phyloP scores from a whole-genome alignment of 2,113 vertebrate species.

The Pavo muticus region DNA sequence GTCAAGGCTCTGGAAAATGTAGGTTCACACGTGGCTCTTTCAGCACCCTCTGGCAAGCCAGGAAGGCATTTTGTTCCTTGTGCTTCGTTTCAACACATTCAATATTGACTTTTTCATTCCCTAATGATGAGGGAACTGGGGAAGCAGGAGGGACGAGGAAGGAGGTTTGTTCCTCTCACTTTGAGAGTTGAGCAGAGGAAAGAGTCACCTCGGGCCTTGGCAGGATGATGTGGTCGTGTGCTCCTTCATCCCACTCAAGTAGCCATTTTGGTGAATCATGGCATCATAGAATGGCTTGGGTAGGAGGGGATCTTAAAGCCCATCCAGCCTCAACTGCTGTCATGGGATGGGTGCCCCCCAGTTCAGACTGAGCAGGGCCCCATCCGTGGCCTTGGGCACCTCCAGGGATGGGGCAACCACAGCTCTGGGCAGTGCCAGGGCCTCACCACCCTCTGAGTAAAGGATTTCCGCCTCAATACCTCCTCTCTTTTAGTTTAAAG shows the following conservation, averaged over 20 bases:
- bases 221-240: not conserved
- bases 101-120: conserved; percentile 17
- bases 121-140: not conserved
- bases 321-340: too few relatives aligned
- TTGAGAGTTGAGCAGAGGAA: not conserved
- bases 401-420: too few relatives aligned
- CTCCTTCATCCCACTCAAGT: not conserved
- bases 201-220: accelerated
- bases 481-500: too few relatives aligned
- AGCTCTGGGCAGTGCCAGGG: too few relatives aligned
- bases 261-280: not conserved
- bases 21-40: conserved; percentile 29
- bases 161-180: not conserved
- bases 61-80: not conserved
- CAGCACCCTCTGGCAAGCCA: not conserved
- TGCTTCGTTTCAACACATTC: conserved; percentile 35
- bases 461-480: too few relatives aligned
- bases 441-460: too few relatives aligned
- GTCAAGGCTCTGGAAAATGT: conserved; percentile 45
- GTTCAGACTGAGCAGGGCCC: too few relatives aligned
- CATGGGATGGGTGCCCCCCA: too few relatives aligned
- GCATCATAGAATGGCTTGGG: not conserved
- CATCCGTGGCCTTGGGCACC: too few relatives aligned
- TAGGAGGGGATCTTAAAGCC: too few relatives aligned
- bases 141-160: not conserved